Base-by-base conservation (phyloP, 2,113 vertebrate genomes). In the Thalassarche chlororhynchos region DNA sequence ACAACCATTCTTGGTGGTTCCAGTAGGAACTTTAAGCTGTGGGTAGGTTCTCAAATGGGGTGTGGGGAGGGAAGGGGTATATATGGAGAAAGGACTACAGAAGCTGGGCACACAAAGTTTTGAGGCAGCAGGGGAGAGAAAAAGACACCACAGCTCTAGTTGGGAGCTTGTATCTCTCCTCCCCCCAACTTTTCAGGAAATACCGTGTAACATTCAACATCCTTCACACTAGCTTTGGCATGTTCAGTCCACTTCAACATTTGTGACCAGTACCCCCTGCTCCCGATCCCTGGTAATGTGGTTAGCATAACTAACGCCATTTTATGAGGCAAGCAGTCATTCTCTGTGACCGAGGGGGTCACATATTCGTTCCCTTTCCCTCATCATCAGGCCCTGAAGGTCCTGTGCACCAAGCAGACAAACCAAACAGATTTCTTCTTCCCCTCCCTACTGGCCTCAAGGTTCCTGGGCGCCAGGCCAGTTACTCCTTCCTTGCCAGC, bases 301-400 rank as follows among this genome's bases (percentile, higher is more conserved):
- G 15, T 20, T 29, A 44, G 32, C 38, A 38, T 38, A 44, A 57
- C 13, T 21, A 66, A 66, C 0, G 2, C 15, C 61, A 47, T 40
- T 75, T 54, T n/a, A 9, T 10, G 51, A 10, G 60, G 44, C 44
- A 49, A 49, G 29, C 20, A 31, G 25, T 31, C 42, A 8, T 14
- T 14, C 25, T 14, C 17, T 32, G 26, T 82, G 51, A 42, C 31
- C 0, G 1, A 54, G 3, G 10, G 10, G 2, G 12, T 69, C 28
- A 61, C 0, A 0, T 29, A 17, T 54, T 61, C 0, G 0, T 38
- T 46, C 34, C 10, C 19, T 44, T 31, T 52, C 32, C 61, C 38
- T 44, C 5, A 3, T 10, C 58, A 32, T 26, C 51, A 74, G 36
- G 42, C 26, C 17, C n/a, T 51, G 60, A 74, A 65, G 17, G 31